Evolutionary conservation across 2,113 vertebrate genomes (phyloP).

Genomic region (Agelaius tricolor): DNA sequence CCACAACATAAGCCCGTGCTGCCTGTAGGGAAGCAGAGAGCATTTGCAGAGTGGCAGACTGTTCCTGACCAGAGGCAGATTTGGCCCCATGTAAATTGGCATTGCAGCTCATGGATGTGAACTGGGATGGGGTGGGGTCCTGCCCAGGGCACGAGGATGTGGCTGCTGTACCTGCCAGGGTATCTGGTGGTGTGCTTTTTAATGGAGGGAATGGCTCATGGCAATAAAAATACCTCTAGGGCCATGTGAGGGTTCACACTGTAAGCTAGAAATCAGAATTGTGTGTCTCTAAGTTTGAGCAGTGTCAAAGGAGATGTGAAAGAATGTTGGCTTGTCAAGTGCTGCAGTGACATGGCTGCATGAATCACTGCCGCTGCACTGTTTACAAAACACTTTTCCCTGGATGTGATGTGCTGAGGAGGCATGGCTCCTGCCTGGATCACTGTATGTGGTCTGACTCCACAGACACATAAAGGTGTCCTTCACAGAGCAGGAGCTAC

Average conservation of each 20-base stretch:
- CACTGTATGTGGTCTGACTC: neutral
- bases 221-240: neutral
- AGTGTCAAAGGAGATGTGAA: neutral
- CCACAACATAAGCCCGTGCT: neutral
- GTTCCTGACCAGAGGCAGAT: neutral
- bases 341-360: neutral
- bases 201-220: neutral
- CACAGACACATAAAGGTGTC: neutral
- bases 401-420: neutral
- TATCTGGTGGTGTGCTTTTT: neutral
- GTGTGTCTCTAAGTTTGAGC: neutral
- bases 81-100: neutral
- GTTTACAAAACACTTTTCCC: neutral
- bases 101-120: neutral
- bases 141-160: fast-evolving
- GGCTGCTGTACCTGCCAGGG: neutral
- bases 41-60: neutral
- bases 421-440: neutral
- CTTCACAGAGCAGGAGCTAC: neutral
- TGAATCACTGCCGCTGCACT: neutral
- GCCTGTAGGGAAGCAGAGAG: neutral
- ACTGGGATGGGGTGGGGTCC: neutral
- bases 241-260: neutral
- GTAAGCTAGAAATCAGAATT: neutral
- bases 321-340: neutral